Evolutionary conservation across 2,113 vertebrate genomes (phyloP).

Genomic region (Callipepla squamata): DNA sequence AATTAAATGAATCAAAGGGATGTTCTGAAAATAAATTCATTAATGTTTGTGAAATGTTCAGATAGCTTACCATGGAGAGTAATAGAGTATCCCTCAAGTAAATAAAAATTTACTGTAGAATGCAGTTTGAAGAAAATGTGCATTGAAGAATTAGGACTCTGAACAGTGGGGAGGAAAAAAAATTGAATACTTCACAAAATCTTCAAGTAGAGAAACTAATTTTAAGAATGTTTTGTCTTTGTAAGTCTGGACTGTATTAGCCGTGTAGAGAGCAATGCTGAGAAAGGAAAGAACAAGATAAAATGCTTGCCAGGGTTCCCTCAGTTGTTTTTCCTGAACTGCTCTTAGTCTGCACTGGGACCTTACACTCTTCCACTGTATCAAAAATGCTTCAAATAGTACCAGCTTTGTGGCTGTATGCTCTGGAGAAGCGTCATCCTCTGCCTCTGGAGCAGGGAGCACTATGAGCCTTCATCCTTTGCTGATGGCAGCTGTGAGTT

Average conservation of each 20-base stretch:
- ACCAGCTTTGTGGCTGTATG: background rate
- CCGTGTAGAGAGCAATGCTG: background rate
- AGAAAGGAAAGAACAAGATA: background rate
- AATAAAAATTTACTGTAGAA: slow-evolving; percentile 36
- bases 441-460: background rate
- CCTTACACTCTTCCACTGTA: background rate
- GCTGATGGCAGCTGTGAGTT: background rate
- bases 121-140: background rate
- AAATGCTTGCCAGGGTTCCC: background rate
- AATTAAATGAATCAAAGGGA: slow-evolving; percentile 62
- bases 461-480: background rate
- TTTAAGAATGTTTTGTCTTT: background rate
- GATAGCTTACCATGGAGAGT: slow-evolving; percentile 25
- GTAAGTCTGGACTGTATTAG: background rate
- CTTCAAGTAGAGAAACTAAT: background rate
- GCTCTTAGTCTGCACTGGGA: background rate
- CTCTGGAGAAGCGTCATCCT: background rate
- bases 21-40: slow-evolving; percentile 69
- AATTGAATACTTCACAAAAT: background rate
- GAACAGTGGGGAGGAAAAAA: background rate
- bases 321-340: background rate
- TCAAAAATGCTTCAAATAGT: background rate
- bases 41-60: slow-evolving; percentile 57
- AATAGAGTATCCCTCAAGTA: slow-evolving; percentile 15
- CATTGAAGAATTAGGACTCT: background rate